Percentiles rank a stretch among this genome's conserved stretches.
phyloP scores from a whole-genome alignment of 2,888 invertebrate species.

The Suillia variegata region DNA sequence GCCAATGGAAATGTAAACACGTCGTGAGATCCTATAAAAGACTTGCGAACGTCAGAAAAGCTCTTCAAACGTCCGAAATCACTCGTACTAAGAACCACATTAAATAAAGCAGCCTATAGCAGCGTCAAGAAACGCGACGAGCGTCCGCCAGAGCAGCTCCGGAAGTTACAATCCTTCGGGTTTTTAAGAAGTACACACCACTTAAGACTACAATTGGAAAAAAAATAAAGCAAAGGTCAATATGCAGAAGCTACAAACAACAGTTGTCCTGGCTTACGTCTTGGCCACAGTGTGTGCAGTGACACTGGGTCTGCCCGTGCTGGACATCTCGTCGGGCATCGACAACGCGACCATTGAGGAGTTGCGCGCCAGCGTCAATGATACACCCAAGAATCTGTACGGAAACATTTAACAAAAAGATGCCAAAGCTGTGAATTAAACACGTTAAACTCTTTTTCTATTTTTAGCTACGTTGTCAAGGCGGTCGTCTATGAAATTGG shows the following conservation, averaged over 20 bases:
- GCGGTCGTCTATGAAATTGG: conserved; percentile 68
- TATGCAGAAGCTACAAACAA: conserved; percentile 38
- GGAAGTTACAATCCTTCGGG: too few species aligned
- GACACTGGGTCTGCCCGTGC: conserved; percentile 46
- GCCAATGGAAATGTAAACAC: conserved; percentile 5
- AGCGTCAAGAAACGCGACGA: neutral
- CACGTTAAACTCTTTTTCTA: neutral
- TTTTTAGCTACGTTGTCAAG: conserved; percentile 64
- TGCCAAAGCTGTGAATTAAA: neutral
- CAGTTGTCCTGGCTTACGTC: conserved; percentile 37
- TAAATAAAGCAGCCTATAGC: neutral
- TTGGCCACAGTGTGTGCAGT: conserved; percentile 43
- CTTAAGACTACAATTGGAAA: too few species aligned
- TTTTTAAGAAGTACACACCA: too few species aligned
- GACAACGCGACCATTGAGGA: conserved; percentile 54
- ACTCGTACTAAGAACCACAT: neutral
- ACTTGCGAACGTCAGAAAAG: neutral
- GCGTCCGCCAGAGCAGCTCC: conserved; percentile 1
- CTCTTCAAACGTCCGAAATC: neutral
- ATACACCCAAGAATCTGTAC: conserved; percentile 57
- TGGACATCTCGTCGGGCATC: conserved; percentile 45
- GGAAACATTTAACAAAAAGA: conserved; percentile 21
- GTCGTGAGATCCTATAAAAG: conserved; percentile 27
- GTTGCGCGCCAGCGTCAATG: conserved; percentile 46
- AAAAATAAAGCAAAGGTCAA: neutral